A percentile compares a stretch with the other conserved stretches of the same genome.
Conservation (phyloP, 2,113 vertebrate genomes). For the Dromiciops gliroides region DNA sequence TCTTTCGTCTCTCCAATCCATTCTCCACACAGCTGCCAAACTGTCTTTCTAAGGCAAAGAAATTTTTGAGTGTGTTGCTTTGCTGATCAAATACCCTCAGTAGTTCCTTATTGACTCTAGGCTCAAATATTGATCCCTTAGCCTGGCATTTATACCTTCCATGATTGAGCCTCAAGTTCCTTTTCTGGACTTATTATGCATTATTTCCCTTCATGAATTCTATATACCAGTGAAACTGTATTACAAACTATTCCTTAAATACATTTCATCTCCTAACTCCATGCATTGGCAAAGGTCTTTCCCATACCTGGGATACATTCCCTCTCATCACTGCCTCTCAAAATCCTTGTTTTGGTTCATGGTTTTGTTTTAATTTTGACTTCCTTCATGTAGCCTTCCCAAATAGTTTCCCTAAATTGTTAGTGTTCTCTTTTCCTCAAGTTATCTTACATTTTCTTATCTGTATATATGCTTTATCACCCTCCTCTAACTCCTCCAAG, state of each 20-base stretch:
- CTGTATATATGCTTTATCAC: background rate
- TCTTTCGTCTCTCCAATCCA: background rate
- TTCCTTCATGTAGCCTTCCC: background rate
- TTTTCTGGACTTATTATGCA: background rate
- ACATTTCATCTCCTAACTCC: background rate
- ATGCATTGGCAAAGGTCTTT: background rate
- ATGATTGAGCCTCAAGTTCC: background rate
- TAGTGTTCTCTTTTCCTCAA: background rate
- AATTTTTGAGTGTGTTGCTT: background rate
- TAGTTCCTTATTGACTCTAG: background rate
- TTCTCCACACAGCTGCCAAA: background rate
- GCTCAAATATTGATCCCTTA: background rate
- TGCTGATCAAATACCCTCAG: background rate
- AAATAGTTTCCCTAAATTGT: background rate
- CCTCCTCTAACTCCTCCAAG: too few relatives aligned
- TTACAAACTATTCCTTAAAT: background rate
- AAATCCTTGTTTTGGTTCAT: background rate
- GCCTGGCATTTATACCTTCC: background rate
- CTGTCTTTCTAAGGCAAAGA: background rate
- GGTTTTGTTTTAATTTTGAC: background rate
- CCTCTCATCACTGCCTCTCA: background rate
- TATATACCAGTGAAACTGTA: background rate
- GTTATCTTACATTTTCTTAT: background rate
- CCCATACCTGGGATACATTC: background rate
- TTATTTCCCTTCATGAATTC: background rate